Evolutionary conservation across 1,140 invertebrate genomes (phyloP), one percentile per base, ranked within the genome.

Genomic region (Neomicropteryx cornuta): DNA sequence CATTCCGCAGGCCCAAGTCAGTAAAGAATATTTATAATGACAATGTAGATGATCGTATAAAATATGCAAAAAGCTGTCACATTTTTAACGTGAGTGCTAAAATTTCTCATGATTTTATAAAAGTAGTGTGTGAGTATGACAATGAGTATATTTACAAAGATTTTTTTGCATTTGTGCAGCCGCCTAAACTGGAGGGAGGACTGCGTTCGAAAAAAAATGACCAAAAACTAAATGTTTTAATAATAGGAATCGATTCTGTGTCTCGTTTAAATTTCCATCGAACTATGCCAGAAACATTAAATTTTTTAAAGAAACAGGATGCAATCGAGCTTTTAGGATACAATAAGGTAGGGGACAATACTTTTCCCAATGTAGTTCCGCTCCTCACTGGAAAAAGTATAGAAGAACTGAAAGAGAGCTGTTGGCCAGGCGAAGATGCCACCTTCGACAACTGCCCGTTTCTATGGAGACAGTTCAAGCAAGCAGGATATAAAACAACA

Each of bases 211-310:
- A 30, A 31, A 6, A 44, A 51, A 23, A 45, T 22, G 17, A 36
- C 29, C 22, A 39, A 27, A 22, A 39, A 47, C 32, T 42, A 54
- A 83, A 76, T 45, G 70, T 95, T 0, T 65, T 93, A 17, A 66
- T 94, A 8, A 55, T 93, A n/a, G 90, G 90, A 0, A 70, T 94
- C 11, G 89, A 93, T 54, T 81, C 85, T 1, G 73, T 92, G 2
- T 94, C 89, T 0, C 71, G 87, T 31, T 65, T 91, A 33, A 91
- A 93, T 61, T 81, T 90, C 39, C 73, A 83, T 30, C 72, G 88
- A 16, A 81, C 85, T 39, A 83, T 92, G 80, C 81, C 80, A 0
- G 71, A 72, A 48, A 87, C 85, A 0, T 56, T 74, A 1, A 46
- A 60, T 1, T 76, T 72, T 46, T 62, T 89, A 10, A 66, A 70